Conservation (phyloP, 2,113 vertebrate species). For the Callipepla squamata region DNA sequence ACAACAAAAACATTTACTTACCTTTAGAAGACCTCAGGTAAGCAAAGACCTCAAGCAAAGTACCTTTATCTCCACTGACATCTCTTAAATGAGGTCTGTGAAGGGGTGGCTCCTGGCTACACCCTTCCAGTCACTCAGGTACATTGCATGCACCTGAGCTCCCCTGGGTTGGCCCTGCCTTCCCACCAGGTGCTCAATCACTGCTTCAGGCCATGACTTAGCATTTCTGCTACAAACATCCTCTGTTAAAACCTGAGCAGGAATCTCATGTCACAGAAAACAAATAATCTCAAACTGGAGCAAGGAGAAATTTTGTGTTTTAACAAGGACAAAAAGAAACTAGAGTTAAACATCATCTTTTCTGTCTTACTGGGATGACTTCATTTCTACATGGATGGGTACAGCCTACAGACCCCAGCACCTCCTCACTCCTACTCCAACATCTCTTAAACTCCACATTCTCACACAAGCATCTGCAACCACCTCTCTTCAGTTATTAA, state of each 20-base stretch:
- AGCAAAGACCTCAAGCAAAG: no score
- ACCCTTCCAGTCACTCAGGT: no score
- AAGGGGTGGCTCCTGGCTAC: no score
- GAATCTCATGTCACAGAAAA: neutral
- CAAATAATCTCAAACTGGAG: neutral
- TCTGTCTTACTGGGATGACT: neutral
- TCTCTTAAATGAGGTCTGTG: no score
- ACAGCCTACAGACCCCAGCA: neutral
- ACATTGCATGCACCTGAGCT: no score
- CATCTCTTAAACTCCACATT: neutral
- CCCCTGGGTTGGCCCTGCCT: no score
- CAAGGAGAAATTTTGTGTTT: neutral
- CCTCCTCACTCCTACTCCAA: conserved; percentile 14
- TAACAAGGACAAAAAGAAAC: neutral
- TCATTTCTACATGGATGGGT: neutral
- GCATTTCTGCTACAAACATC: no score
- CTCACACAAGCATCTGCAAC: neutral
- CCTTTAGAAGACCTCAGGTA: no score
- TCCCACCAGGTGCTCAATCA: no score
- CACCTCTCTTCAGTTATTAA: neutral
- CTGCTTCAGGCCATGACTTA: no score
- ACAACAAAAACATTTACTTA: no score
- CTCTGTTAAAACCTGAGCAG: neutral
- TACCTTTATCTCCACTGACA: no score
- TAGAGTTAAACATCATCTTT: neutral